phyloP scores from a whole-genome alignment of 2,888 invertebrate genomes.

The Copidosoma aretas region DNA sequence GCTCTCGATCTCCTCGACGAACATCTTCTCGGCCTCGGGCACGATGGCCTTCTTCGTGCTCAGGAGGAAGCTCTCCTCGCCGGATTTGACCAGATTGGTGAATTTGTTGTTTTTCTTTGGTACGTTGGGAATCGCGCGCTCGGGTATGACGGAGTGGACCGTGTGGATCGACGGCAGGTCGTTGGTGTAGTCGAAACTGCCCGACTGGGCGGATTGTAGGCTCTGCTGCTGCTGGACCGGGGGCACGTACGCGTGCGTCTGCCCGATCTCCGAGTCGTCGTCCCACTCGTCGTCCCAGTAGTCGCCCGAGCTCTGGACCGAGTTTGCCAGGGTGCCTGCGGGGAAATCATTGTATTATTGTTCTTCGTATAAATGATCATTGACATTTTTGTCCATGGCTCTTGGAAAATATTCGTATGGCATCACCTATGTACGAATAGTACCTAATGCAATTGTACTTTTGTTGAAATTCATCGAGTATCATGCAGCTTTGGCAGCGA shows the following conservation, averaged over 20 bases:
- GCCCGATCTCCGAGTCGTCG: conserved; percentile 82
- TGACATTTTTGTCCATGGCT: too few relatives aligned
- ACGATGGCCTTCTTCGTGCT: conserved; percentile 75
- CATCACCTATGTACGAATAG: too few relatives aligned
- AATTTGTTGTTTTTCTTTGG: conserved; percentile 79
- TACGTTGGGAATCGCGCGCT: conserved; percentile 64
- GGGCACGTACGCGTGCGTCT: conserved; percentile 61
- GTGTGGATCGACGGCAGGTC: conserved; percentile 65
- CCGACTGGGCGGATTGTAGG: conserved; percentile 51
- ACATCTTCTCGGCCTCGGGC: conserved; percentile 75
- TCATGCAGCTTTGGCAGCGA: too few relatives aligned
- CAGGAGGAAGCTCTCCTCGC: conserved; percentile 87
- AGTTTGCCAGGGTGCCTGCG: neutral
- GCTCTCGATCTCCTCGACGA: conserved; percentile 74
- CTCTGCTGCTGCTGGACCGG: conserved; percentile 62
- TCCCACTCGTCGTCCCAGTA: conserved; percentile 90
- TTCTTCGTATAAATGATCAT: too few relatives aligned
- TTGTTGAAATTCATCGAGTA: too few relatives aligned
- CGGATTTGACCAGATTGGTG: conserved; percentile 88
- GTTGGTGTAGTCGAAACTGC: conserved; percentile 57
- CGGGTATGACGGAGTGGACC: conserved; percentile 69
- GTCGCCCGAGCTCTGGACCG: conserved; percentile 66
- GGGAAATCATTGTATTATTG: neutral
- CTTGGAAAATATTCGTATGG: too few relatives aligned
- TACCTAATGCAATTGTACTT: too few relatives aligned